A percentile compares a stretch with the other conserved stretches of the same genome.
Conservation (phyloP, 2,888 invertebrate species). For the Epistrophe eligans region DNA sequence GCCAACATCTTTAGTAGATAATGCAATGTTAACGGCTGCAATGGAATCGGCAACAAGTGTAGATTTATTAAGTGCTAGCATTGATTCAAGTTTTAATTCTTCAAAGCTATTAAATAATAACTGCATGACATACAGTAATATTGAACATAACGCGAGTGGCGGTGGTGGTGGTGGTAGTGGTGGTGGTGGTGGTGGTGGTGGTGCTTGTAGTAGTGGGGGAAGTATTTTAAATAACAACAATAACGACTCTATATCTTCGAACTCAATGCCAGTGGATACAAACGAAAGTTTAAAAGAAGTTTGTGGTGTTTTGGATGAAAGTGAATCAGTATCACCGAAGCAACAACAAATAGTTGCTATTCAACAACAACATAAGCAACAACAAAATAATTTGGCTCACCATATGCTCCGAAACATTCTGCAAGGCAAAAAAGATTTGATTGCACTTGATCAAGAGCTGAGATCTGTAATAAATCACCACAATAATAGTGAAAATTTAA, state of each 20-base stretch:
- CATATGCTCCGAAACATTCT: constrained; percentile 95
- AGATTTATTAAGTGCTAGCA: constrained; percentile 83
- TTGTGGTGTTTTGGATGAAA: constrained; percentile 84
- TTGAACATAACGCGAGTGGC: neutral
- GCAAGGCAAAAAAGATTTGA: constrained; percentile 93
- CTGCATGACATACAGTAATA: constrained; percentile 75
- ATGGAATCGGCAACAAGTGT: constrained; percentile 84
- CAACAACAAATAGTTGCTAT: constrained; percentile 73
- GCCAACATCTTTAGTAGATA: constrained; percentile 84
- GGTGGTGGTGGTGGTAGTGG: constrained; percentile 46
- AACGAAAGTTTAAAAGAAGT: constrained; percentile 75
- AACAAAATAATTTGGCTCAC: constrained; percentile 87
- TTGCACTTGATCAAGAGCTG: constrained; percentile 89
- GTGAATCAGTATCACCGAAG: constrained; percentile 80
- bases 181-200: constrained; percentile 3
- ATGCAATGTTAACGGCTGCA: constrained; percentile 83
- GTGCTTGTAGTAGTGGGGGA: constrained; percentile 24
- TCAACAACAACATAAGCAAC: constrained; percentile 79
- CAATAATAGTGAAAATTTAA: constrained; percentile 69
- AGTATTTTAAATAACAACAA: constrained; percentile 75
- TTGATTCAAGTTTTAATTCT: constrained; percentile 76
- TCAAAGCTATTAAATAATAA: constrained; percentile 79
- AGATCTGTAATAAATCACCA: constrained; percentile 85
- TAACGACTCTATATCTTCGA: constrained; percentile 68
- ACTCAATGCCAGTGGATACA: constrained; percentile 33